Evolutionary conservation across 2,797 vertebrate genomes (phyloP).

Genomic region (Champsocephalus esox): DNA sequence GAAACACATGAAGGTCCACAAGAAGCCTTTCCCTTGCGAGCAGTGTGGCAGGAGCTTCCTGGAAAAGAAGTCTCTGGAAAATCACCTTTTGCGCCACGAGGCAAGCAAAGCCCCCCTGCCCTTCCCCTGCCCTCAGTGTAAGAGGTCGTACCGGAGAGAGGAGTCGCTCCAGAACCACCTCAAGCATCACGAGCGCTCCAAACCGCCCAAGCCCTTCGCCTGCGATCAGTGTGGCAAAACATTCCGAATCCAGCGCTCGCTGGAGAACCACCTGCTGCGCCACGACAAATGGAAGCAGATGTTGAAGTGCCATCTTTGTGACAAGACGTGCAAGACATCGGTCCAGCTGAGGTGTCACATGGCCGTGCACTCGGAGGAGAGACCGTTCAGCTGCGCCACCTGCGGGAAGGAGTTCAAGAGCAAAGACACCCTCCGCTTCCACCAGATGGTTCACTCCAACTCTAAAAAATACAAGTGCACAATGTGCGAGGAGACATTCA

Average conservation of each 20-base stretch:
- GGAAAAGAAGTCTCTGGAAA: conserved; percentile 71
- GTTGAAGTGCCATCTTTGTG: conserved; percentile 72
- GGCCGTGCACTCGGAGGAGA: conserved; percentile 78
- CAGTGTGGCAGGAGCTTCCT: conserved; percentile 82
- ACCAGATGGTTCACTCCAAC: conserved; percentile 81
- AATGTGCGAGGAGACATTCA: conserved; percentile 75
- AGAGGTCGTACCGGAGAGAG: conserved; percentile 70
- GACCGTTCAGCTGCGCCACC: conserved; percentile 78
- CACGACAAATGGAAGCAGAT: conserved; percentile 75
- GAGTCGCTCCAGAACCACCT: conserved; percentile 77
- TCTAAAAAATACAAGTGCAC: conserved; percentile 75
- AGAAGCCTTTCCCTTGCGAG: conserved; percentile 80
- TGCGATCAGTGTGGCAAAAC: conserved; percentile 79
- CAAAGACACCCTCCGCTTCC: conserved; percentile 81
- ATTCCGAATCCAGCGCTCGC: conserved; percentile 68
- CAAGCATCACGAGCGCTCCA: conserved; percentile 63
- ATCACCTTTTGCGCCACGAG: conserved; percentile 62
- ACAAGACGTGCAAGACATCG: conserved; percentile 73
- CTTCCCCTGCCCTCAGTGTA: conserved; percentile 72
- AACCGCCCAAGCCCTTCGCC: conserved; percentile 71
- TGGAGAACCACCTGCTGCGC: conserved; percentile 77
- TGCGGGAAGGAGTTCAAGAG: conserved; percentile 85
- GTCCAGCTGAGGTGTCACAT: conserved; percentile 76
- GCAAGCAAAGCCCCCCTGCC: conserved; percentile 53
- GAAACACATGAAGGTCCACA: conserved; percentile 73